Base-by-base conservation (phyloP, 2,888 invertebrate species). In the Stomorhina lunata region DNA sequence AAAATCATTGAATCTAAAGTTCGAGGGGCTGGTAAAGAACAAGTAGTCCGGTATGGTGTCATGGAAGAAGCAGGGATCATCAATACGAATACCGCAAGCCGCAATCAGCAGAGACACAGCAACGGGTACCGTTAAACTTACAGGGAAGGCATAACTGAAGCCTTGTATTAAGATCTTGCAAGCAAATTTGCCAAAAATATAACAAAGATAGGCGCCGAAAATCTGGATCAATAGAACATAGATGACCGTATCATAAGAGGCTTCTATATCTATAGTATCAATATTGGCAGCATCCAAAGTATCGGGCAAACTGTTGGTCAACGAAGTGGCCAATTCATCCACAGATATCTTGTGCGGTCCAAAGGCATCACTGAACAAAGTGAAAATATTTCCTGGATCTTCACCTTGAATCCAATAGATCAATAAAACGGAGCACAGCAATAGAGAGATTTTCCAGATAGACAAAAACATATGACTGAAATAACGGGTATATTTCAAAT, bases 111-210 rank as follows among this genome's bases (percentile, higher is more conserved):
- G 90, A 4, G 97, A 97, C 22, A 98, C 96, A 1, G 96, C 95
- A 12, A 98, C 93, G 0, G 99, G 99, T 75, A 98, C 96, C 0
- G 97, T 96, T 83, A 99, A 93, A 90, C 97, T 97, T 5, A 99
- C 96, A 0, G 99, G 99, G 86, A 99, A 96, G 0, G 99, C 98
- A 89, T 98, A 99, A 89, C 98, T 98, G 92, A 98, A 97, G 22
- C 98, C 96, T 92, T 99, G 99, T 85, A 99, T 98, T 87, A 98
- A 94, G 87, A 98, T 98, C 92, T 98, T 98, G 92, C 98, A 98
- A 2, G 98, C 97, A 86, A 98, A 98, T 92, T 98, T 98, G 84
- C 97, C 97, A 88, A 97, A 96, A 85, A 98, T 95, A 88, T 98
- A 98, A 87, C 97, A 97, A 63, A 97, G 92, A 88, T 97, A 97